phyloP scores from a whole-genome alignment of 2,888 invertebrate genomes.

The Osedax frankpressi region DNA sequence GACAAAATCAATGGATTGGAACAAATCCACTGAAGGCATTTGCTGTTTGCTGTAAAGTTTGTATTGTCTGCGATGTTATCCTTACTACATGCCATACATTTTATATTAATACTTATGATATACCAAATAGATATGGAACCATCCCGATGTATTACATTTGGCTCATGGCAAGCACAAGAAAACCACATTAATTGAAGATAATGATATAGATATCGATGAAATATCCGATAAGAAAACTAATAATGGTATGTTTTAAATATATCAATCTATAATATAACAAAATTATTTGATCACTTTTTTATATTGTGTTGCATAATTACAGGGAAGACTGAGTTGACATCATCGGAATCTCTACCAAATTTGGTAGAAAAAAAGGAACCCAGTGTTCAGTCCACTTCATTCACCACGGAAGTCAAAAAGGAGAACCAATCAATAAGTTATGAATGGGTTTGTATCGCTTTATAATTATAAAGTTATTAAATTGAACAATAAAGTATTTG shows the following conservation, averaged over 20 bases:
- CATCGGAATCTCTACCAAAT: background rate
- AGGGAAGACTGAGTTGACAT: background rate
- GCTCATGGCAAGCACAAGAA: conserved; percentile 35
- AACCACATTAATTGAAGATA: conserved; percentile 8
- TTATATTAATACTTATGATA: no score
- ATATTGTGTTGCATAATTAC: no score
- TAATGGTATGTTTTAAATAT: background rate
- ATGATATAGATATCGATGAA: background rate
- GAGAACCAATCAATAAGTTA: conserved; percentile 27
- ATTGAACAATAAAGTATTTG: no score
- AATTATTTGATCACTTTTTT: no score
- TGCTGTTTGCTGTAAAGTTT: conserved; percentile 93
- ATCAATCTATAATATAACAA: background rate
- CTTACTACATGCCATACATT: background rate
- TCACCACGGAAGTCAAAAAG: conserved; percentile 18
- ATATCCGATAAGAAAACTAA: background rate
- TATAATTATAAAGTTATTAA: no score
- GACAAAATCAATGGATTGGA: conserved; percentile 31
- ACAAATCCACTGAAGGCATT: conserved; percentile 75
- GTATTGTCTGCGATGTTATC: no score
- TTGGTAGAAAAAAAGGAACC: background rate
- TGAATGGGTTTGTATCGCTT: conserved; percentile 26
- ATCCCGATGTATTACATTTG: conserved; percentile 48
- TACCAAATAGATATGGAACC: conserved; percentile 48
- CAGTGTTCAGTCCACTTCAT: background rate